Base-by-base conservation (phyloP, 2,797 vertebrate species). In the Chaetodon trifasciatus region DNA sequence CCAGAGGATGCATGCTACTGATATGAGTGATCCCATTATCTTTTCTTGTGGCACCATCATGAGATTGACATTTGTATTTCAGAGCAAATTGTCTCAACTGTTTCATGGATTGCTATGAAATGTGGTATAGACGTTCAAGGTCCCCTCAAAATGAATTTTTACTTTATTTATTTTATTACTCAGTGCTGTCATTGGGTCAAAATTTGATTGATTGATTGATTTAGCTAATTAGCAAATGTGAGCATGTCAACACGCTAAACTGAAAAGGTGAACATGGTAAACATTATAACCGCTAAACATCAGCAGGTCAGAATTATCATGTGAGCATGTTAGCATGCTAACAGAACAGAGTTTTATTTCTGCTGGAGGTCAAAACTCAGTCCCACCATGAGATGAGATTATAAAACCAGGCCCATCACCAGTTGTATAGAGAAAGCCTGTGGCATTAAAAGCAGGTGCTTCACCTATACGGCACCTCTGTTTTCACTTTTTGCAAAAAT, bases 341-440 rank as follows among this genome's bases (percentile, higher is more conserved):
- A 42, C 12, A 67, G 8, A 65, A 44, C 42, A 24, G 24, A 53
- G 32, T 42, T 71, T 28, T 21, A 10, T 19, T 35, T 47, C n/a
- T 44, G 8, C 28, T 62, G 44, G 16, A 42, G 23, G 47, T 69
- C 10, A 76, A 42, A 62, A n/a, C n/a, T n/a, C n/a, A n/a, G n/a
- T n/a, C n/a, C n/a, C n/a, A n/a, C n/a, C n/a, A n/a, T n/a, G n/a
- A n/a, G n/a, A n/a, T n/a, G n/a, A n/a, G n/a, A n/a, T n/a, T n/a
- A n/a, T n/a, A n/a, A n/a, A n/a, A n/a, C n/a, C n/a, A n/a, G n/a
- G n/a, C n/a, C n/a, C n/a, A n/a, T n/a, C n/a, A n/a, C n/a, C n/a
- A n/a, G n/a, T n/a, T n/a, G n/a, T n/a, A n/a, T n/a, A n/a, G n/a
- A 32, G 21, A 50, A 56, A 44, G 61, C 49, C 60, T 47, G 21